A percentile compares a stretch with the other conserved stretches of the same genome.
phyloP scores from a whole-genome alignment of 1,140 invertebrate genomes.

The Bombus superbus region DNA sequence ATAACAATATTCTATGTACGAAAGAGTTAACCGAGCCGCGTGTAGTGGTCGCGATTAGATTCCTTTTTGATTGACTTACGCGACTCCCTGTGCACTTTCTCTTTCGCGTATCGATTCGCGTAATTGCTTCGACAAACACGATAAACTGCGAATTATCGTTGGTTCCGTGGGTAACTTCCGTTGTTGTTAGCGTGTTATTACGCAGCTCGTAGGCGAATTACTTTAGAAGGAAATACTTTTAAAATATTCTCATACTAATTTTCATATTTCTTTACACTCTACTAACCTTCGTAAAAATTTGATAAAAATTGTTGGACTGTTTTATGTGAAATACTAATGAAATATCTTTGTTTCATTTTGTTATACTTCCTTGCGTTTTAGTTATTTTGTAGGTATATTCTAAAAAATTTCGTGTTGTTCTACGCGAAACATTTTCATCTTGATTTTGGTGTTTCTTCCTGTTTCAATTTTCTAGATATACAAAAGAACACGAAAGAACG shows the following conservation, averaged over 20 bases:
- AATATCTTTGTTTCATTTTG: no score
- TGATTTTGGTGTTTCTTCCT: no score
- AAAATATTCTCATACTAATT: background rate
- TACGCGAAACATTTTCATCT: no score
- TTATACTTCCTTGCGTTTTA: no score
- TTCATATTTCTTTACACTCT: background rate
- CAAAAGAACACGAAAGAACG: no score
- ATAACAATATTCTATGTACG: background rate
- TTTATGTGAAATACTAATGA: no score
- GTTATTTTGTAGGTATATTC: no score
- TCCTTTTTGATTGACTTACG: constrained; percentile 11
- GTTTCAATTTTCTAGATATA: no score
- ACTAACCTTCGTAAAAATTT: no score
- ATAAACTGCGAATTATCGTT: constrained; percentile 43
- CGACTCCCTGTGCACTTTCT: constrained; percentile 42
- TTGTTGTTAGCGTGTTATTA: constrained; percentile 10
- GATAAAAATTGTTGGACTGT: background rate
- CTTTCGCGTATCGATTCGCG: constrained; percentile 53
- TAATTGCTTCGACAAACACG: constrained; percentile 62
- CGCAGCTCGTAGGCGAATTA: background rate
- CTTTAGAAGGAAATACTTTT: background rate
- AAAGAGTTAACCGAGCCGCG: background rate
- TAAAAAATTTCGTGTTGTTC: no score
- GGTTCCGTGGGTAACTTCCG: constrained; percentile 8
- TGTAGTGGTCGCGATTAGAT: no score